Percentiles rank a stretch among this genome's conserved stretches.
phyloP scores from a whole-genome alignment of 2,113 vertebrate species.

The human region DNA sequence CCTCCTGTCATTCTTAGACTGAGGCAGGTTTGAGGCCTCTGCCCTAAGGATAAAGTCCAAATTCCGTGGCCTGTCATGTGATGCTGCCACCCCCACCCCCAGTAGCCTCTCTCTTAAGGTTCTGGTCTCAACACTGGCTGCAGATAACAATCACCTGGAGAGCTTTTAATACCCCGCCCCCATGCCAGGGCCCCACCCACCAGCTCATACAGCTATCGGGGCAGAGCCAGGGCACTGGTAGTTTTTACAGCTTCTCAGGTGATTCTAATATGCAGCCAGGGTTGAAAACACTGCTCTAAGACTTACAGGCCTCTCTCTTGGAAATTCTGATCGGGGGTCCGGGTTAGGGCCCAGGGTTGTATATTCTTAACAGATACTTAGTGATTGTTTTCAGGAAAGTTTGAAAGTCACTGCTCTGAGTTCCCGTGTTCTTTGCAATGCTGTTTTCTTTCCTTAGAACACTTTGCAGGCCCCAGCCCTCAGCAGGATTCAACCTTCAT shows the following conservation, averaged over 20 bases:
- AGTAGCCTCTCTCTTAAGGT: neutral
- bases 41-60: constrained; percentile 54
- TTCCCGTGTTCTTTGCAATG: neutral
- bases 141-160: constrained; percentile 46
- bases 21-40: neutral
- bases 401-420: neutral
- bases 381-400: neutral
- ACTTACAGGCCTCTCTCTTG: neutral
- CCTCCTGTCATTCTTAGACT: neutral
- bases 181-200: neutral
- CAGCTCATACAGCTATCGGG: neutral
- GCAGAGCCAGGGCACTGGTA: neutral
- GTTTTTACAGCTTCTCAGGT: constrained; percentile 11
- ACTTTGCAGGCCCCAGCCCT: neutral
- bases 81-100: neutral
- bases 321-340: neutral
- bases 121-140: neutral
- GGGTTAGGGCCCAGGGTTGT: neutral
- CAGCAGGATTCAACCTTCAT: neutral
- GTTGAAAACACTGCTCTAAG: neutral
- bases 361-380: neutral
- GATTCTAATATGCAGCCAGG: neutral
- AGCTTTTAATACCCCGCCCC: neutral
- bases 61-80: neutral
- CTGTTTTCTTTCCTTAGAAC: neutral